Evolutionary conservation across 2,888 invertebrate genomes (phyloP), one percentile per base, ranked within the genome.

Genomic region (Spilosoma lubricipeda): DNA sequence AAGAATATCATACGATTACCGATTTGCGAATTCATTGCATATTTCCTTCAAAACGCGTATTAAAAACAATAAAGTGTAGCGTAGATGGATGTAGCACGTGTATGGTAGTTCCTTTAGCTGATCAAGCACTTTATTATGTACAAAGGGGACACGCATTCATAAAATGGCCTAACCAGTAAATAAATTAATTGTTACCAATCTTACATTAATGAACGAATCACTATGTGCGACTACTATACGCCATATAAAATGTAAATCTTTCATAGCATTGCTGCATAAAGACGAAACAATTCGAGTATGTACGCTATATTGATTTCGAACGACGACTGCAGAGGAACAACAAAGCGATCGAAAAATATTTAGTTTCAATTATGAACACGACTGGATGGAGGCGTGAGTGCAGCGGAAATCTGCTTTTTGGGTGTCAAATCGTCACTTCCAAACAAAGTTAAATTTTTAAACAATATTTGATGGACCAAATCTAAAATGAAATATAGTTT

Each of bases 191-290:
- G 93, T 96, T 96, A 96, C 96, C 96, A 95, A 95, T 95, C 95
- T 96, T 96, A 96, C 96, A 96, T 96, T 95, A 94, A 93, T 92
- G 91, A 96, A 96, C 95, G 92, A 93, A 94, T 96, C 96, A 96
- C 96, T 96, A 96, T 95, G 92, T 93, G 94, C 95, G 95, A 94
- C 94, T 95, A 96, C 94, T 94, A 93, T 92, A 95, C 95, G 94
- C 95, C 95, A 95, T 96, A 91, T 93, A 94, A 93, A 93, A 93
- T 91, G 89, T 87, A 92, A 91, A 91, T 93, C 90, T 94, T 93
- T 96, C 96, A 96, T 96, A 95, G 95, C 96, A 95, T 95, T 93
- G 94, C 94, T 94, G 95, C 96, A 96, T 95, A 94, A 88, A 93
- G 92, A 92, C 93, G 94, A 92, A 92, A 94, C 92, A 92, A 90